Evolutionary conservation across 2,888 invertebrate genomes (phyloP), one percentile per base, ranked within the genome.

Genomic region (Drosophila setosimentum): DNA sequence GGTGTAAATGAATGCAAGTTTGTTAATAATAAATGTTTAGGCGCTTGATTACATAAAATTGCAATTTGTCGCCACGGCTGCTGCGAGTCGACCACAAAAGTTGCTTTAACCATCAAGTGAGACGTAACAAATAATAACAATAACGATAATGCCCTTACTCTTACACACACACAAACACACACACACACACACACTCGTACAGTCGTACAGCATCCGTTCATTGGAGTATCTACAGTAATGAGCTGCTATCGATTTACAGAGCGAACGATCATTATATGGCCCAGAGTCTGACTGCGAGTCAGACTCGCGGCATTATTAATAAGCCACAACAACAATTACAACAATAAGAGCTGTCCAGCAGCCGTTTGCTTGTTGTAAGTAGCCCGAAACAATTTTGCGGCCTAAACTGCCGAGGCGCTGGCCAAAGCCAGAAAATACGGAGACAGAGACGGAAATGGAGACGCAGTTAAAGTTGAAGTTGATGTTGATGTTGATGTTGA

Each of bases 11-110:
- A 83, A 81, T 76, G 82, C 81, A 76, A 83, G 90, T 90, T 87
- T 87, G 87, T 90, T 90, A 89, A 89, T 90, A 89, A 80, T 82
- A 87, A 87, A 89, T 87, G 87, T 89, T 87, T 87, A 87, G 60
- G 84, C 87, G 87, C 87, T 87, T 84, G 89, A 90, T 87, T 87
- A 87, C 91, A 87, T 89, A 84, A 78, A 86, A 73, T 66, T 62
- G 73, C 76, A 73, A 87, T 76, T 74, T 81, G 83, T 83, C 80
- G 80, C 72, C 73, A 66, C 40, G 7, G 55, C 37, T 27, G 70
- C 29, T 55, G 53, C 42, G 71, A 65, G 75, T 58, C 62, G 55
- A 81, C 83, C 80, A 76, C 83, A 81, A 83, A 82, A 67, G 73
- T 82, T 82, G 79, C 79, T 59, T 55, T 68, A 82, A 57, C 63